Percentiles rank a stretch among this genome's conserved stretches.
phyloP scores from a whole-genome alignment of 2,888 invertebrate species.

The Spicauda simplicius region DNA sequence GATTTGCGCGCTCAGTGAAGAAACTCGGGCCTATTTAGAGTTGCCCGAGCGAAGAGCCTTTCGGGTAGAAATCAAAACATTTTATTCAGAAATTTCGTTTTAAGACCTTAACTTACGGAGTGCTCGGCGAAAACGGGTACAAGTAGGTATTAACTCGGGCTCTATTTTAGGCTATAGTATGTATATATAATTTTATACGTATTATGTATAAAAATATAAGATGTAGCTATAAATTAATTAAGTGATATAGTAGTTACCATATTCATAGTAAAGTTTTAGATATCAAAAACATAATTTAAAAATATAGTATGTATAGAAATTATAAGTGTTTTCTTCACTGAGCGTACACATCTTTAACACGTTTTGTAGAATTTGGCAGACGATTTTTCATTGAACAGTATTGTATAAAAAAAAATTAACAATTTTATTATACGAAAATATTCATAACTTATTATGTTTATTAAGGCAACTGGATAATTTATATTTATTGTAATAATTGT shows the following conservation, averaged over 20 bases:
- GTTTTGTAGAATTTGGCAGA: constrained; percentile 26
- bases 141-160: not conserved
- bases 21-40: constrained; percentile 3
- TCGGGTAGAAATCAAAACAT: constrained; percentile 5
- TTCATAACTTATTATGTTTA: constrained; percentile 5
- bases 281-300: not conserved
- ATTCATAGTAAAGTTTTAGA: too few species aligned
- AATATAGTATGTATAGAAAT: not conserved
- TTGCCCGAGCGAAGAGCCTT: constrained; percentile 8
- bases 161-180: not conserved
- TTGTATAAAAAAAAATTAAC: constrained; percentile 13
- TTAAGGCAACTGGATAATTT: not conserved
- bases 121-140: not conserved
- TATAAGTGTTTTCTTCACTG: constrained; percentile 1
- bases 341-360: constrained; percentile 7
- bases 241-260: not conserved
- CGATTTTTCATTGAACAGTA: constrained; percentile 21
- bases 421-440: not conserved
- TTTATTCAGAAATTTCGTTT: constrained; percentile 6
- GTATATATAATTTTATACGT: not conserved
- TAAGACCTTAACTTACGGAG: not conserved
- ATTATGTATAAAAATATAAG: not conserved
- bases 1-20: constrained; percentile 25
- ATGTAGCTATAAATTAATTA: not conserved
- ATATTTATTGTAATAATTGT: not conserved